Evolutionary conservation across 2,888 invertebrate genomes (phyloP).

Genomic region (Mellilla xanthometata): DNA sequence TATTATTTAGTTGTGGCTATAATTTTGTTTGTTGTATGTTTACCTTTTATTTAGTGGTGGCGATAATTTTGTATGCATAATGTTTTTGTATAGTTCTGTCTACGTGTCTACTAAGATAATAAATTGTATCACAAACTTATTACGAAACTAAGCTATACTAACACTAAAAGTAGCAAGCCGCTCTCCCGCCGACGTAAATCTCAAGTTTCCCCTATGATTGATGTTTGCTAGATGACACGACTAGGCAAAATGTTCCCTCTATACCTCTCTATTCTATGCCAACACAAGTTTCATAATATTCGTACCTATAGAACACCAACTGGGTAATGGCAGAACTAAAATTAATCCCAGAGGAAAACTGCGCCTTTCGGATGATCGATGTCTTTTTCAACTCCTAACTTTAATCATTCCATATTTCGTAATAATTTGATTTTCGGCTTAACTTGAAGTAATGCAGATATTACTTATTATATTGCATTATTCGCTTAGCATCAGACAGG

Average conservation of each 20-base stretch:
- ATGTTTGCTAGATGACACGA: constrained; percentile 51
- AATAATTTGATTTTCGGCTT: no score
- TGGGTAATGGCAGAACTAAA: constrained; percentile 25
- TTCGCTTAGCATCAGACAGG: no score
- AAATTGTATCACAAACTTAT: no score
- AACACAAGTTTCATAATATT: constrained; percentile 20
- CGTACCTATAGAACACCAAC: constrained; percentile 30
- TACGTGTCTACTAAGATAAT: no score
- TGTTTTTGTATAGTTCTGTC: no score
- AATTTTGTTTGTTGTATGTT: no score
- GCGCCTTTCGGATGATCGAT: constrained; percentile 54
- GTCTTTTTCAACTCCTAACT: constrained; percentile 16
- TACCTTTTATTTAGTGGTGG: no score
- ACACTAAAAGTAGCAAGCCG: constrained; percentile 54
- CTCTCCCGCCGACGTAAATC: constrained; percentile 48
- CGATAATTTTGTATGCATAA: no score
- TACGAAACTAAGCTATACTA: constrained; percentile 9
- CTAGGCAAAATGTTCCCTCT: constrained; percentile 41
- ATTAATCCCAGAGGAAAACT: constrained; percentile 50
- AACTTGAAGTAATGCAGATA: no score
- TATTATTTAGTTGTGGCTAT: no score
- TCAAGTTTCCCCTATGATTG: constrained; percentile 54
- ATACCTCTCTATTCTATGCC: constrained; percentile 23
- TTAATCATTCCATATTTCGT: not conserved
- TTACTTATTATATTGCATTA: no score